Evolutionary conservation across 2,888 invertebrate species (phyloP).

Genomic region (Athalia circularis): DNA sequence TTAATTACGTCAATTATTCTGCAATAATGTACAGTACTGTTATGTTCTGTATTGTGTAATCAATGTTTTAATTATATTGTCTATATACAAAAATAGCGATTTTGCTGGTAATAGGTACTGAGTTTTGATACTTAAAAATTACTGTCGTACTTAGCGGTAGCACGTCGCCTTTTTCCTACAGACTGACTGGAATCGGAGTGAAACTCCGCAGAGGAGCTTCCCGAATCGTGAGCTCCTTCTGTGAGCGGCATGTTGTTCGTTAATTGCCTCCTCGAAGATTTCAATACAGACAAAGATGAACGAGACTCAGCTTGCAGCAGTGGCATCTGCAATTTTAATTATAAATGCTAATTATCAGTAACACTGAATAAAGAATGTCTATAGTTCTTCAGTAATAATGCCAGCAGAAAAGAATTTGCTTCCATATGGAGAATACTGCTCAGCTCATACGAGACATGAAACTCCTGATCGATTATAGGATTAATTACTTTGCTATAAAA

Average conservation of each 20-base stretch:
- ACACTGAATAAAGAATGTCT: not conserved
- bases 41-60: not conserved
- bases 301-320: conserved; percentile 76
- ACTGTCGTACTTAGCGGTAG: conserved; percentile 61
- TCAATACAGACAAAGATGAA: conserved; percentile 75
- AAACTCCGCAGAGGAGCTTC: conserved; percentile 73
- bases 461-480: too few species aligned
- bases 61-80: not conserved
- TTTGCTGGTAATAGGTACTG: not conserved
- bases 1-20: conserved; percentile 67
- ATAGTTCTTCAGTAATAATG: too few species aligned
- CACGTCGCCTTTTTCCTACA: conserved; percentile 68
- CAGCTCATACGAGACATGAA: too few species aligned
- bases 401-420: too few species aligned
- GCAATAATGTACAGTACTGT: conserved; percentile 33
- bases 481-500: too few species aligned
- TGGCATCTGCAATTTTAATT: conserved; percentile 67
- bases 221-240: conserved; percentile 74
- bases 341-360: conserved; percentile 10
- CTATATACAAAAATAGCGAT: not conserved
- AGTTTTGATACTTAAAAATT: conserved; percentile 8
- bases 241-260: conserved; percentile 74
- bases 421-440: too few species aligned
- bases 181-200: conserved; percentile 77
- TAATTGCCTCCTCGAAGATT: conserved; percentile 75